These are phyloP conservation scores for Slavum lentiscoides DNA, from an alignment of 2,888 invertebrate species.

Conservation along the genomic window DNA sequence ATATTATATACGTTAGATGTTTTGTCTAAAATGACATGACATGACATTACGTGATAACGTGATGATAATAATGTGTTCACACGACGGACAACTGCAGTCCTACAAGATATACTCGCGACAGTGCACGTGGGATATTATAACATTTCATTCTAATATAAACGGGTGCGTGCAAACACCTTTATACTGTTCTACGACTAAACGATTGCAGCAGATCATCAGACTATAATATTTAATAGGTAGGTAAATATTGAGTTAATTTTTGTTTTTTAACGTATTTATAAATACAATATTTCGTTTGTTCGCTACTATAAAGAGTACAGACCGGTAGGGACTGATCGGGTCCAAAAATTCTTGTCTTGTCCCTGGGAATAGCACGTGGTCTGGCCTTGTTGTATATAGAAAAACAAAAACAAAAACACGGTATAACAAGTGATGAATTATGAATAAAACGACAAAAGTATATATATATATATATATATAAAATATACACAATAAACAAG, in stretches of 20 bases:
- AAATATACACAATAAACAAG: conserved; percentile 17
- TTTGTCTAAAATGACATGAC: too few species aligned
- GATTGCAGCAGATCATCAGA: conserved; percentile 21
- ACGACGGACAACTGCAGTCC: background rate
- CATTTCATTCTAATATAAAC: conserved; percentile 27
- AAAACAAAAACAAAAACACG: conserved; percentile 48
- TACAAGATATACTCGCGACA: conserved; percentile 17
- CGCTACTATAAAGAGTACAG: conserved; percentile 29
- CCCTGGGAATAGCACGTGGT: conserved; percentile 49
- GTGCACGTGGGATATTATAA: conserved; percentile 38
- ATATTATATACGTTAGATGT: too few species aligned
- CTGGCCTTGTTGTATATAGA: conserved; percentile 43
- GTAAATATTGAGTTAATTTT: too few species aligned
- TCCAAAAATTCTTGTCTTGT: conserved; percentile 52
- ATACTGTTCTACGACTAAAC: conserved; percentile 34
- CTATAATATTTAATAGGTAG: background rate
- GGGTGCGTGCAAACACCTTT: conserved; percentile 42
- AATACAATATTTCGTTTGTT: conserved; percentile 1
- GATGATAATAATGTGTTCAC: background rate
- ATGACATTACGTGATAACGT: background rate
- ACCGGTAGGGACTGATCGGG: conserved; percentile 52
- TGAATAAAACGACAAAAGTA: conserved; percentile 9
- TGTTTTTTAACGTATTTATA: too few species aligned
- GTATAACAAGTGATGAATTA: conserved; percentile 42
- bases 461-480: background rate